Evolutionary conservation across 1,140 invertebrate genomes (phyloP).

Genomic region (Bombus waltoni): DNA sequence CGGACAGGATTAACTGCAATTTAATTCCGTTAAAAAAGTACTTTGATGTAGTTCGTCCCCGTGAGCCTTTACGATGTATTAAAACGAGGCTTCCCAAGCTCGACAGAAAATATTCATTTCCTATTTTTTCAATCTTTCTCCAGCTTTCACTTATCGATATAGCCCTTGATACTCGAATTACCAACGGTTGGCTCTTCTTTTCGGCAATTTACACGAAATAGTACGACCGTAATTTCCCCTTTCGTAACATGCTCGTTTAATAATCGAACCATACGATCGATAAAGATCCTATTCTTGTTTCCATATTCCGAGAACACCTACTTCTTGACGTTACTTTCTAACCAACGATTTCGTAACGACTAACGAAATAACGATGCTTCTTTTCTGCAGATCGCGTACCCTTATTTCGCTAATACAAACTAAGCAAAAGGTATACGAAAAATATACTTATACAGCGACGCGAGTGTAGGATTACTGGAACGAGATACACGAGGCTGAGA

Average conservation of each 20-base stretch:
- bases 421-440: background rate
- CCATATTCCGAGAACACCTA: background rate
- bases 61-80: background rate
- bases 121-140: background rate
- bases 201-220: background rate
- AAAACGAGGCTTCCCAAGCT: background rate
- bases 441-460: slow-evolving; percentile 3
- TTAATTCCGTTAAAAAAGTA: background rate
- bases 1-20: background rate
- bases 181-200: no score
- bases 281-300: background rate
- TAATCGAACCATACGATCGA: background rate
- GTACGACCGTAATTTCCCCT: background rate
- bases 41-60: background rate
- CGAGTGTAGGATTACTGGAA: background rate
- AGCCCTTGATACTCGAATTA: background rate
- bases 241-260: no score
- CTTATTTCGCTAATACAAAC: slow-evolving; percentile 19
- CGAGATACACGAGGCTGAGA: no score
- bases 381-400: background rate
- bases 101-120: background rate
- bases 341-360: background rate
- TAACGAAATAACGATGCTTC: slow-evolving; percentile 9
- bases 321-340: background rate
- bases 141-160: background rate